These are phyloP conservation scores for Lacanobia wlatinum DNA, from an alignment of 2,888 invertebrate species.

Conservation along the genomic window DNA sequence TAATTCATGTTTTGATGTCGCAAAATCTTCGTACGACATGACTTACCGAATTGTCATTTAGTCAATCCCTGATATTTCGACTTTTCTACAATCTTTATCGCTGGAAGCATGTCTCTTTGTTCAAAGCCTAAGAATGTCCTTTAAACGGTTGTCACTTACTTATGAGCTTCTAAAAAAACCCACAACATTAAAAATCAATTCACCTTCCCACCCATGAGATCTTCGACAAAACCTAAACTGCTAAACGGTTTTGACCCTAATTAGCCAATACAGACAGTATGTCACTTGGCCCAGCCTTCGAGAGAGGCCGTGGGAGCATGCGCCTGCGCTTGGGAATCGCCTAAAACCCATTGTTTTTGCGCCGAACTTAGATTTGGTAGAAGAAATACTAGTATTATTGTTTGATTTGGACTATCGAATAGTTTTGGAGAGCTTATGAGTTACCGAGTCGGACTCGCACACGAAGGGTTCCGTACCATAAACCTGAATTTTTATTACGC, in stretches of 20 bases:
- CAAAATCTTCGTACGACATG: too few species aligned
- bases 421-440: background rate
- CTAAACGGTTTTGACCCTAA: slow-evolving; percentile 65
- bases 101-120: background rate
- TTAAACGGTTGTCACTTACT: background rate
- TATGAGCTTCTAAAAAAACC: background rate
- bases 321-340: slow-evolving; percentile 73
- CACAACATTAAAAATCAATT: slow-evolving; percentile 10
- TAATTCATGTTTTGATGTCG: too few species aligned
- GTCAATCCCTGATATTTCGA: too few species aligned
- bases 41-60: too few species aligned
- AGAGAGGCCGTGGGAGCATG: slow-evolving; percentile 76
- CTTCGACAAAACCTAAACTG: slow-evolving; percentile 46
- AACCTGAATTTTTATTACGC: too few species aligned
- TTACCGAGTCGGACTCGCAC: background rate
- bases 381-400: slow-evolving; percentile 19
- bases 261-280: slow-evolving; percentile 67
- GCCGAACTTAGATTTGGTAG: slow-evolving; percentile 42
- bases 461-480: too few species aligned
- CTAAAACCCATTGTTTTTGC: slow-evolving; percentile 74
- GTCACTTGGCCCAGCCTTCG: slow-evolving; percentile 67
- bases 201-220: slow-evolving; percentile 17
- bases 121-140: background rate
- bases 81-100: background rate
- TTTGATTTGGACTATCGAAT: slow-evolving; percentile 4